phyloP scores from a whole-genome alignment of 2,888 invertebrate genomes.

The Strigamia crassipes region DNA sequence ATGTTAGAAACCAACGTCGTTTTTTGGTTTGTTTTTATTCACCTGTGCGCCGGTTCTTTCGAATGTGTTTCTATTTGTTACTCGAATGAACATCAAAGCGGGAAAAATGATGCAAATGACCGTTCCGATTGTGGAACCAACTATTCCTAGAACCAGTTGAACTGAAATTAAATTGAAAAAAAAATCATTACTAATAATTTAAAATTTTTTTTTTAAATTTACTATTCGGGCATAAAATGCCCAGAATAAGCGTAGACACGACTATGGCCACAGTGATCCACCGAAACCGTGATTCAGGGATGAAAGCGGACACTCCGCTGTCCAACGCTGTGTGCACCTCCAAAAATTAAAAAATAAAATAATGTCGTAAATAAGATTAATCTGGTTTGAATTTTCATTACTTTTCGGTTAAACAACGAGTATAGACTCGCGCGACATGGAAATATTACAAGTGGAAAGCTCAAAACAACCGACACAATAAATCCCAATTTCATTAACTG shows the following conservation, averaged over 20 bases:
- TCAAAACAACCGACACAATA: conserved; percentile 90
- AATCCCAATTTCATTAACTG: conserved; percentile 94
- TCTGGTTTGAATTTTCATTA: too few relatives aligned
- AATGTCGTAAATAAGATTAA: too few relatives aligned
- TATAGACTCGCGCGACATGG: conserved; percentile 93
- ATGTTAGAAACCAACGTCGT: not conserved
- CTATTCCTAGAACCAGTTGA: conserved; percentile 86
- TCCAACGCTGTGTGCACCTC: conserved; percentile 43
- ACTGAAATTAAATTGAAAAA: conserved; percentile 55
- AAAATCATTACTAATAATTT: not conserved
- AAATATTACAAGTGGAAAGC: conserved; percentile 95
- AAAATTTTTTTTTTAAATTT: conserved; percentile 48
- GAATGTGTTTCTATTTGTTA: conserved; percentile 81
- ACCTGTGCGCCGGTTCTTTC: conserved; percentile 83
- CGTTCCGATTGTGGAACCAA: conserved; percentile 94
- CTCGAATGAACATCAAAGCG: conserved; percentile 82
- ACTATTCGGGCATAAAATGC: conserved; percentile 86
- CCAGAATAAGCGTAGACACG: conserved; percentile 73
- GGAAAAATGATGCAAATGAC: conserved; percentile 92
- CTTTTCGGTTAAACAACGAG: conserved; percentile 84
- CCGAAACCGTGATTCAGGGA: conserved; percentile 82
- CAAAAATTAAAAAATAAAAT: not conserved
- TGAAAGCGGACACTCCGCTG: conserved; percentile 63
- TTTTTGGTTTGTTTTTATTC: conserved; percentile 8
- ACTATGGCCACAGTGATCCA: conserved; percentile 81